Percentiles rank a stretch among this genome's conserved stretches.
These are phyloP conservation scores for Hemitrygon akajei DNA, from an alignment of 2,797 vertebrate genomes.

Conservation along the genomic window DNA sequence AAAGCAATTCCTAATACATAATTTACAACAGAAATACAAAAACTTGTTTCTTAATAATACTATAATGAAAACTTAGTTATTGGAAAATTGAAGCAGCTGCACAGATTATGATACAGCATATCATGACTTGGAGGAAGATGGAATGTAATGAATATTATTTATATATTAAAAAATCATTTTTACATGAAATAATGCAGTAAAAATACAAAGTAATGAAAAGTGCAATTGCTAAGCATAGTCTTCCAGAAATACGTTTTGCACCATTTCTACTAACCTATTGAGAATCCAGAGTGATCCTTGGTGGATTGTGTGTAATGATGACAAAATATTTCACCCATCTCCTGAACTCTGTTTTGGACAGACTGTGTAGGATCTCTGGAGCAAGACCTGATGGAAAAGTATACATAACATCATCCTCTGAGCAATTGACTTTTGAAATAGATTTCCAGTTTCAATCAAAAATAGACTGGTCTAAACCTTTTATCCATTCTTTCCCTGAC, in stretches of 20 bases:
- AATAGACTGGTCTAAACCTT: no score
- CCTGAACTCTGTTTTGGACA: conserved; percentile 72
- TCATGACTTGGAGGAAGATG: not conserved
- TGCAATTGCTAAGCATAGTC: not conserved
- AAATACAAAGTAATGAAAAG: not conserved
- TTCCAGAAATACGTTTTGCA: not conserved
- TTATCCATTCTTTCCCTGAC: not conserved
- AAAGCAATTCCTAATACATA: not conserved
- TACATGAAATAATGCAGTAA: not conserved
- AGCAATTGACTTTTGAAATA: not conserved
- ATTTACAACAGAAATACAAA: not conserved
- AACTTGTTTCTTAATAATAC: not conserved
- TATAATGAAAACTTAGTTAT: not conserved
- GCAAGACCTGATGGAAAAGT: conserved; percentile 61
- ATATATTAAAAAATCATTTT: not conserved
- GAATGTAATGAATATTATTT: no score
- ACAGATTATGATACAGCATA: not conserved
- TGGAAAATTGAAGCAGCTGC: not conserved
- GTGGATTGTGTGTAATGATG: conserved; percentile 57
- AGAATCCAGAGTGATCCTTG: conserved; percentile 58
- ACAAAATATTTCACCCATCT: conserved; percentile 75
- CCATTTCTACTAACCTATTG: conserved; percentile 62
- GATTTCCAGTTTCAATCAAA: not conserved
- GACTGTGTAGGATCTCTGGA: conserved; percentile 76
- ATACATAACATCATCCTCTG: not conserved